Percentiles rank a stretch among this genome's conserved stretches.
These are phyloP conservation scores for Craniophora ligustri DNA, from an alignment of 2,888 invertebrate genomes.

Conservation along the genomic window DNA sequence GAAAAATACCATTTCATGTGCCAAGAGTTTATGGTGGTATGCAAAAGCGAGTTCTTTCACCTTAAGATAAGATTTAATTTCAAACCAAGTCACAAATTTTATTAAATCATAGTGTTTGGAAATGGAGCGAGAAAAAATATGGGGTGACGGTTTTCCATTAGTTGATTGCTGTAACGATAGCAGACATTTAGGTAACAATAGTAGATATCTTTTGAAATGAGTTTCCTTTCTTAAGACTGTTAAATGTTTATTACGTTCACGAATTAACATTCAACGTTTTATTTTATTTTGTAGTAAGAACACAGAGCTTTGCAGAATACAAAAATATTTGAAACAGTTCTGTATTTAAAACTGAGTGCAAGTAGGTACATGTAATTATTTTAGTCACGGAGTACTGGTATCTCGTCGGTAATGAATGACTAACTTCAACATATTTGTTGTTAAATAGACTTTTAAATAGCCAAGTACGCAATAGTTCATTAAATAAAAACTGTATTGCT, in stretches of 20 bases:
- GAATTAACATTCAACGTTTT: constrained; percentile 9
- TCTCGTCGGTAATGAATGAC: background rate
- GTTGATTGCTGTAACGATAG: constrained; percentile 50
- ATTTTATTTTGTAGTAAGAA: background rate
- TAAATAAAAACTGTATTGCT: background rate
- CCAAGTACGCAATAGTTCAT: background rate
- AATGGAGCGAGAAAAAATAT: constrained; percentile 41
- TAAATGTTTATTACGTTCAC: constrained; percentile 8
- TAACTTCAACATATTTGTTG: constrained; percentile 1
- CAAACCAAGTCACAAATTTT: constrained; percentile 18
- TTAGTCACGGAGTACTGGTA: background rate
- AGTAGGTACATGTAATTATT: background rate
- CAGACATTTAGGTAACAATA: constrained; percentile 36
- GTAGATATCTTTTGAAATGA: constrained; percentile 27
- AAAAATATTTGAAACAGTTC: background rate
- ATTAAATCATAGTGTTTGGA: constrained; percentile 31
- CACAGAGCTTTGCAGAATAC: background rate
- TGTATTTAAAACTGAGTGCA: background rate
- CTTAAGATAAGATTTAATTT: constrained; percentile 36
- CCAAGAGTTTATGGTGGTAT: constrained; percentile 3
- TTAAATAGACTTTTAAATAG: too few species aligned
- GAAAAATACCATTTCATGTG: constrained; percentile 26
- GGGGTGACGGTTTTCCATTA: constrained; percentile 49
- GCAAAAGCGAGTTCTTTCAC: constrained; percentile 31
- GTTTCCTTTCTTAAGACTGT: constrained; percentile 9